Percentiles rank a stretch among this genome's conserved stretches.
phyloP scores from a whole-genome alignment of 2,113 vertebrate genomes.

The Entelurus aequoreus region DNA sequence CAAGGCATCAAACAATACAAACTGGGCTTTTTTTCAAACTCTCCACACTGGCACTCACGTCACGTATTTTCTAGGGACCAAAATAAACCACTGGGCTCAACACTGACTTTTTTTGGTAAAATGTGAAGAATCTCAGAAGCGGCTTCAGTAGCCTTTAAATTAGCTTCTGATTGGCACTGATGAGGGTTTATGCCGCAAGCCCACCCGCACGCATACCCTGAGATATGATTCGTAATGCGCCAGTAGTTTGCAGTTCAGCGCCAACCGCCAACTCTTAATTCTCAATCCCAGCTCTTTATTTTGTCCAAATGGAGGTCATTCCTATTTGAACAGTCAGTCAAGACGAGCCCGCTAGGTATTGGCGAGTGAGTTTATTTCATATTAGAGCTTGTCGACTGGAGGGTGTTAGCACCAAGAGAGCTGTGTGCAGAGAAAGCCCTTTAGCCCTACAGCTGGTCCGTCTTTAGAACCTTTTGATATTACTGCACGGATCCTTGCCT shows the following conservation, averaged over 20 bases:
- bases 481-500: conserved; percentile 44
- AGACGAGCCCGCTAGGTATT: conserved; percentile 59
- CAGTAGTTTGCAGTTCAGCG: conserved; percentile 46
- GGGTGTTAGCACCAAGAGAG: conserved; percentile 41
- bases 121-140: conserved; percentile 22
- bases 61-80: conserved; percentile 18
- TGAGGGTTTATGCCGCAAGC: conserved; percentile 43
- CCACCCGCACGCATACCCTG: conserved; percentile 42
- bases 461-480: conserved; percentile 68
- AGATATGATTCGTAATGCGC: conserved; percentile 43
- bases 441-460: conserved; percentile 44
- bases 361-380: conserved; percentile 63
- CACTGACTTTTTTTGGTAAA: conserved; percentile 11
- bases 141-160: conserved; percentile 31
- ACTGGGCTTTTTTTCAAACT: conserved; percentile 31
- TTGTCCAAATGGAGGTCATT: conserved; percentile 64
- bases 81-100: conserved; percentile 28
- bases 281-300: conserved; percentile 43
- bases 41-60: conserved; percentile 1
- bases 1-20: conserved; percentile 32
- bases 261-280: conserved; percentile 42
- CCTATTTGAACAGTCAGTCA: conserved; percentile 64
- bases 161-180: conserved; percentile 44
- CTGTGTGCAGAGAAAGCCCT: conserved; percentile 22
- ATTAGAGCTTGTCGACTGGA: conserved; percentile 56